Base-by-base conservation (phyloP, 1,140 invertebrate species). In the Tribolium castaneum region DNA sequence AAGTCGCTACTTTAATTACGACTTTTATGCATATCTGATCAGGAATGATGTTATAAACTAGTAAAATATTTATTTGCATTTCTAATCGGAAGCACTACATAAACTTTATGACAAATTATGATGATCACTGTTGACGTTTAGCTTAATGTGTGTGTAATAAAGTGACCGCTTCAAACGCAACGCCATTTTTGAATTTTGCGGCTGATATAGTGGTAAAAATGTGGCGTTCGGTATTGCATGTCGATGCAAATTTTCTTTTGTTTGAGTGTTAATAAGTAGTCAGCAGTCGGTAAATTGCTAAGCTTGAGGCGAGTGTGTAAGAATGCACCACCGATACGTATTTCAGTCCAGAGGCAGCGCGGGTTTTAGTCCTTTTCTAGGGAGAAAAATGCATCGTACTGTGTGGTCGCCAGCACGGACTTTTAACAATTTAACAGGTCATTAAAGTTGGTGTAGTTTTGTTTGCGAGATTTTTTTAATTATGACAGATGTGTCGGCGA, bases 261-360 rank as follows among this genome's bases (percentile, higher is more conserved):
- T 59, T 59, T 59, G 54, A 59, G 54, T 59, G 54, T 59, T 59
- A 59, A 59, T 59, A 59, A 59, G 54, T 25, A 59, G 54, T 19
- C 54, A 59, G 54, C 54, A 59, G 54, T 59, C 19, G 54, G 54
- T 59, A 59, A 45, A 59, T 22, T 59, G 54, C 54, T 59, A 14
- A 59, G 13, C 54, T 59, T n/a, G 54, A 59, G 54, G 54, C 54
- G 25, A 45, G 39, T 45, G 16, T 59, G 54, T 14, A 59, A 52
- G 51, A 19, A 52, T 16, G 51, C 12, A 52, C 13, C 51, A 52
- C 51, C 51, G 16, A 52, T 52, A 52, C 13, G 12, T 52, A 19
- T 52, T 19, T 52, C n/a, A 10, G 39, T 45, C 39, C 39, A 45
- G 39, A 45, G 39, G 39, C 39, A 45, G 5, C 39, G 4, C n/a